Base-by-base conservation (phyloP, 2,113 vertebrate genomes). In the Corythornis madagascariensis region DNA sequence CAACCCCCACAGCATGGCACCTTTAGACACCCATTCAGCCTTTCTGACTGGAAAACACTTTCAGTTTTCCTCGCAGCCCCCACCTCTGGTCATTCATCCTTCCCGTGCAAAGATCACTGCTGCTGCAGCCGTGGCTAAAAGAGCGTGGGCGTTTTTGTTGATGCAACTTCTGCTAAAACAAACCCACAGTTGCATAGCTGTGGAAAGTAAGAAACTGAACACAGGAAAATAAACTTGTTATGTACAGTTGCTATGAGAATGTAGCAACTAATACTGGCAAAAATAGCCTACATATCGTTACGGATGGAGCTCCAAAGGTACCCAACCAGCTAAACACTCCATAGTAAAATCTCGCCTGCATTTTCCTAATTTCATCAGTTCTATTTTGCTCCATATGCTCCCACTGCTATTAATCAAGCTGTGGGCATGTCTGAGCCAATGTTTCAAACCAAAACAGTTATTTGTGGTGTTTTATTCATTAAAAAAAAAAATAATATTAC, bases 381-480 rank as follows among this genome's bases (percentile, higher is more conserved):
- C 70, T 79, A 0, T 83, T 91, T 89, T 21, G 5, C 47, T 83
- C 72, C 82, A 43, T 82, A 33, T 79, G 78, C 33, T 91, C 42
- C 70, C 50, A 25, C 31, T 69, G 50, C 48, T 95, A 89, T 79
- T 95, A 89, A 92, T 89, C 45, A 43, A 76, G 56, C 78, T 83
- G 59, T 70, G 61, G 85, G 64, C 56, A 21, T 6, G 67, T 20
- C 47, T 74, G 55, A 70, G 88, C 82, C 82, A 94, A 18, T 52
- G 64, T 83, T 88, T 89, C 47, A 66, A 89, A 89, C 21, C 6
- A 11, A 19, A 93, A 25, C 29, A 63, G 33, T 63, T 79, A 76
- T 89, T 82, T 71, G 59, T 53, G 45, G 40, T 38, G 13, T 57
- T 87, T 93, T 84, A 18, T 48, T 89, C 9, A 15, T 35, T 50